These are phyloP conservation scores for Oriolus oriolus DNA, from an alignment of 2,113 vertebrate genomes.

Conservation along the genomic window DNA sequence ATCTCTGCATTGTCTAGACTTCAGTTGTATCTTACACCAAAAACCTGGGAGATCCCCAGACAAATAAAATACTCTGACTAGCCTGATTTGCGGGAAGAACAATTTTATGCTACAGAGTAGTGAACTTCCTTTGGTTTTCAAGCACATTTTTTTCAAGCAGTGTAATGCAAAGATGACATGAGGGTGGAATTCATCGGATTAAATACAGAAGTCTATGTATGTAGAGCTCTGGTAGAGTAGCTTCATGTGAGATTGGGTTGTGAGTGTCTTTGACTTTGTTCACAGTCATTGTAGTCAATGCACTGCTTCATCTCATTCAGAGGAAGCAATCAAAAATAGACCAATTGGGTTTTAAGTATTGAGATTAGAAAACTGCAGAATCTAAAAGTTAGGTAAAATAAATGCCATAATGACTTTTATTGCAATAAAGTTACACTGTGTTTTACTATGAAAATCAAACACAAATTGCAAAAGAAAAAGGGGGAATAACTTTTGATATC, in stretches of 20 bases:
- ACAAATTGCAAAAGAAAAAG: not conserved
- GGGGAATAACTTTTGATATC: not conserved
- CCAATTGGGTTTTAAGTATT: not conserved
- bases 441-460: not conserved
- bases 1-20: slow-evolving; percentile 28
- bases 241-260: not conserved
- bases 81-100: not conserved
- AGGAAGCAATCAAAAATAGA: not conserved
- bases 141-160: not conserved
- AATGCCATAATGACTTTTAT: not conserved
- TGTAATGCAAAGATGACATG: not conserved
- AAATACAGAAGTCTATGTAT: not conserved
- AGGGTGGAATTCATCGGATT: not conserved
- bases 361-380: not conserved
- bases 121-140: not conserved
- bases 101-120: not conserved
- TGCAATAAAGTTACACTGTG: not conserved
- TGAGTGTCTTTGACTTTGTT: not conserved
- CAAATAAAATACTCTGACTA: not conserved
- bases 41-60: not conserved
- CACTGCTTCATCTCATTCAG: not conserved
- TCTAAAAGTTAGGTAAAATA: not conserved
- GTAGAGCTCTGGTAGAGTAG: not conserved
- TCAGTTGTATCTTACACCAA: not conserved
- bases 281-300: not conserved